phyloP scores from a whole-genome alignment of 1,140 invertebrate species.

The Drosophila mauritiana region DNA sequence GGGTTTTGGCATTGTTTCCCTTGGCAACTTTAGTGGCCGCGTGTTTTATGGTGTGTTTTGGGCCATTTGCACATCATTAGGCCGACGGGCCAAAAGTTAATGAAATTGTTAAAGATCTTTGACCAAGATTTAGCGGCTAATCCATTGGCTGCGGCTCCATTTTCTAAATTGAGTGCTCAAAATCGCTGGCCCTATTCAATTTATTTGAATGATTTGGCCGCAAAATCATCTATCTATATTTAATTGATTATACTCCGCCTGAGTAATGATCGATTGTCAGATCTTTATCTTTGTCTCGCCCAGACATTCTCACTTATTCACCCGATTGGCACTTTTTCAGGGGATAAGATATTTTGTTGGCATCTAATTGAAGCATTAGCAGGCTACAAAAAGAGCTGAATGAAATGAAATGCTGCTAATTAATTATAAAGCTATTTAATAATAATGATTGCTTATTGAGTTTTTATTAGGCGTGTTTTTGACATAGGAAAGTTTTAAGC shows the following conservation, averaged over 20 bases:
- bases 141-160: constrained; percentile 31
- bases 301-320: constrained; percentile 41
- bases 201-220: constrained; percentile 47
- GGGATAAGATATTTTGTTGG: constrained; percentile 6
- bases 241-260: constrained; percentile 37
- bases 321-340: neutral
- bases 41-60: constrained; percentile 48
- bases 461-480: too few species aligned
- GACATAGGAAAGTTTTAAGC: too few species aligned
- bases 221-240: constrained; percentile 45
- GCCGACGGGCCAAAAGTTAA: constrained; percentile 38
- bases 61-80: constrained; percentile 54
- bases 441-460: too few species aligned
- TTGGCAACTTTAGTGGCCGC: constrained; percentile 39
- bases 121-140: constrained; percentile 24
- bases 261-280: constrained; percentile 46
- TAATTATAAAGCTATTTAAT: constrained; percentile 10
- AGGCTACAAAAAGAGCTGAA: constrained; percentile 9
- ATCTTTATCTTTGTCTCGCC: constrained; percentile 43
- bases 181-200: constrained; percentile 31
- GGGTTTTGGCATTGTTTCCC: constrained; percentile 5
- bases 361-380: constrained; percentile 25
- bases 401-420: constrained; percentile 7
- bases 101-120: constrained; percentile 52
- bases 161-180: constrained; percentile 38